Evolutionary conservation across 1,140 invertebrate species (phyloP), one percentile per base, ranked within the genome.

Genomic region (Augochlora pura): DNA sequence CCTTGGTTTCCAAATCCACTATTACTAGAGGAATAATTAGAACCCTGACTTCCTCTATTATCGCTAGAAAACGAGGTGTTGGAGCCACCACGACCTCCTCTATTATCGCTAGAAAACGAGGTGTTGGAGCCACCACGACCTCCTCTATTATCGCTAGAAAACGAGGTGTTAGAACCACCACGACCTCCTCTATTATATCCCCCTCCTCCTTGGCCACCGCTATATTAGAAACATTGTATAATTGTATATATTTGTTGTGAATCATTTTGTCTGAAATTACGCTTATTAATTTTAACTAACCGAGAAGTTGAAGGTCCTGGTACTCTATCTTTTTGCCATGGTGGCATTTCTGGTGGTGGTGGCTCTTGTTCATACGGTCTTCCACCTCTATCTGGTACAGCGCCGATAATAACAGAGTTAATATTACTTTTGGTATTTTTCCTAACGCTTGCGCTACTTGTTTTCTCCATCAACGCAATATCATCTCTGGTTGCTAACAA

Each of bases 321-420:
- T 8, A 88, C 88, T 81, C 91, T 87, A 80, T 95, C 92, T 84
- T 97, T 96, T 87, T 97, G 95, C 96, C 98, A 99, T 1, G 96
- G 96, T 14, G 98, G 98, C 97, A 99, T 99, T 94, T 99, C 98
- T 16, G 97, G 97, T 8, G 98, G 97, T 1, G 98, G 98, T 7
- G 97, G 95, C 81, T 97, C 96, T 88, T 97, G 95, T 89, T 99
- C 98, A 87, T 95, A 95, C 1, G 98, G 96, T 81, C 98, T 92
- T 6, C 98, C 98, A 67, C 98, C 98, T 89, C 98, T 94, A 91
- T 99, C 97, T 4, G 97, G 97, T 9, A 97, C 92, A 12, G 64
- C 79, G 8, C 97, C 97, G 91, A 98, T 99, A 46, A 97, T 95
- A 74, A 98, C 96, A 94, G 95, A 97, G 83, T 98, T 98, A 2